phyloP scores from a whole-genome alignment of 2,797 vertebrate genomes.

The Antennarius maculatus region DNA sequence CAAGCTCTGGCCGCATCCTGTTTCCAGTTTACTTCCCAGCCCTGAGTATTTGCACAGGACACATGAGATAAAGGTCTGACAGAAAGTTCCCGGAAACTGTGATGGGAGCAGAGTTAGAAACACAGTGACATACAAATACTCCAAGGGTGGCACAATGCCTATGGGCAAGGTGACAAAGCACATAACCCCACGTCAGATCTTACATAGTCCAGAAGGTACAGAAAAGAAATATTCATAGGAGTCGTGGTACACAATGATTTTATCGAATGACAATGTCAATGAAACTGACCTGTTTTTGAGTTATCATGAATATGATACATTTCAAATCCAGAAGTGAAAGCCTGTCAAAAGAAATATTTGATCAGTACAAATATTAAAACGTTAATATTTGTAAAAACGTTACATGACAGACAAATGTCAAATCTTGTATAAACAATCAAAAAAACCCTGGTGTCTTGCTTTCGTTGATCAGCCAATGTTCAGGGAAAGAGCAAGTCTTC shows the following conservation, averaged over 20 bases:
- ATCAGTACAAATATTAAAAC: too few species aligned
- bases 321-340: too few species aligned
- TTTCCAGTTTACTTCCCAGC: slow-evolving; percentile 51
- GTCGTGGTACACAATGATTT: slow-evolving; percentile 55
- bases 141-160: slow-evolving; percentile 18
- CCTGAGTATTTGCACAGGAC: slow-evolving; percentile 57
- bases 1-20: slow-evolving; percentile 65
- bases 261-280: slow-evolving; percentile 16
- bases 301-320: too few species aligned
- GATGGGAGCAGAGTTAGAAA: slow-evolving; percentile 27
- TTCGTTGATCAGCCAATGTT: too few species aligned
- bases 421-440: too few species aligned
- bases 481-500: too few species aligned
- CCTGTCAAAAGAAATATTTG: too few species aligned
- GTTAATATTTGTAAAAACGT: too few species aligned
- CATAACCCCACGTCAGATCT: slow-evolving; percentile 27
- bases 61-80: slow-evolving; percentile 45
- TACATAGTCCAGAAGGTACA: slow-evolving; percentile 39
- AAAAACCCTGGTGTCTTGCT: too few species aligned
- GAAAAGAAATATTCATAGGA: slow-evolving; percentile 13
- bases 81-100: slow-evolving; percentile 23
- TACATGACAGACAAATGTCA: too few species aligned
- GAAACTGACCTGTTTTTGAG: slow-evolving; percentile 7
- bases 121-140: slow-evolving; percentile 40
- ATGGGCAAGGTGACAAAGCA: slow-evolving; percentile 38